phyloP scores from a whole-genome alignment of 2,797 vertebrate species.

The Ispidina lecontei region DNA sequence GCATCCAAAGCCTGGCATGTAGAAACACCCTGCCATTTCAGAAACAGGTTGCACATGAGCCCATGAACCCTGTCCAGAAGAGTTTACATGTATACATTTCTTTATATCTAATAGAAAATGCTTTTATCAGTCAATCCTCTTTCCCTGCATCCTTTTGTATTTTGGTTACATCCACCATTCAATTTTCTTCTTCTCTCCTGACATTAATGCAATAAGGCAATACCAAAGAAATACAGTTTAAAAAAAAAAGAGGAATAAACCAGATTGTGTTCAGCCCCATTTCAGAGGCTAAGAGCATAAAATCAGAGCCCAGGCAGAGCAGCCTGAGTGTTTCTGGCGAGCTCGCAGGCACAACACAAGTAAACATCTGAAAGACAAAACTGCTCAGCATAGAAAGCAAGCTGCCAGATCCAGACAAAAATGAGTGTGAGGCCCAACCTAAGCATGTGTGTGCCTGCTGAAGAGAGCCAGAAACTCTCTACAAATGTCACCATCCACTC shows the following conservation, averaged over 20 bases:
- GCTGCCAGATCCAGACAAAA: conserved; percentile 21
- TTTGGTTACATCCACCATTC: not conserved
- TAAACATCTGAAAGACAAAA: conserved; percentile 66
- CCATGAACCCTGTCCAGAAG: not conserved
- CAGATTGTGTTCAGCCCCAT: not conserved
- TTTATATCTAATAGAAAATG: not conserved
- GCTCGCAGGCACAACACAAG: conserved; percentile 43
- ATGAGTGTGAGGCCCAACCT: not conserved
- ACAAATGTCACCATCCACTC: conserved; percentile 48
- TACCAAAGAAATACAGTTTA: not conserved
- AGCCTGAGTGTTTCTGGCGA: conserved; percentile 37
- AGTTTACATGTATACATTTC: not conserved
- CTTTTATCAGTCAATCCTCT: not conserved
- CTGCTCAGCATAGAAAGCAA: conserved; percentile 19
- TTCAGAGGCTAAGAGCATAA: conserved; percentile 8
- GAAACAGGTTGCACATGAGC: not conserved
- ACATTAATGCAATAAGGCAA: not conserved
- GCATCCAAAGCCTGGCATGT: not conserved
- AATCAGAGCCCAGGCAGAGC: not conserved
- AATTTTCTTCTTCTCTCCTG: not conserved
- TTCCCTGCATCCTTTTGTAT: not conserved
- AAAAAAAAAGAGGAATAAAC: not conserved
- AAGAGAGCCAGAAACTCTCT: conserved; percentile 53
- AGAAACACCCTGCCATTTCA: not conserved
- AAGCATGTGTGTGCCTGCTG: conserved; percentile 25